Evolutionary conservation across 2,888 invertebrate genomes (phyloP).

Genomic region (Cylindroiulus punctatus): DNA sequence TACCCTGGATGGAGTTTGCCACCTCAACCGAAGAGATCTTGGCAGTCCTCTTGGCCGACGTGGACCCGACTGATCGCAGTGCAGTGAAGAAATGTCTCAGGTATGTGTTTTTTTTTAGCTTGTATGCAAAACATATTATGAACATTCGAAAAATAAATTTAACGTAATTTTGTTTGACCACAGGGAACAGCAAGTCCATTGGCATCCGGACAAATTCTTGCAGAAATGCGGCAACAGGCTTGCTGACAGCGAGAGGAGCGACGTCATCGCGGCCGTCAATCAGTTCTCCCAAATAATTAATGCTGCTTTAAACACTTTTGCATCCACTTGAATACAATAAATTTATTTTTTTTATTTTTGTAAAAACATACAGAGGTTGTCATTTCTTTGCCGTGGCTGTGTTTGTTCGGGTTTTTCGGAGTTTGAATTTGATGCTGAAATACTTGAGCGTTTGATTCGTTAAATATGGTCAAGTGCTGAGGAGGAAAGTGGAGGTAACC

Average conservation of each 20-base stretch:
- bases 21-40: constrained; percentile 30
- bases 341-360: constrained; percentile 6
- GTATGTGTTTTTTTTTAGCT: constrained; percentile 1
- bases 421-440: too few relatives aligned
- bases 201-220: constrained; percentile 54
- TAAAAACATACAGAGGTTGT: not conserved
- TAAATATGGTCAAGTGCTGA: too few relatives aligned
- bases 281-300: constrained; percentile 53
- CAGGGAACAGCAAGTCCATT: constrained; percentile 53
- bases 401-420: too few relatives aligned
- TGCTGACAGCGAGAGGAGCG: not conserved
- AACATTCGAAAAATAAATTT: too few relatives aligned
- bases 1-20: constrained; percentile 7
- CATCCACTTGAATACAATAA: not conserved
- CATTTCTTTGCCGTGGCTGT: not conserved
- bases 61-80: constrained; percentile 36
- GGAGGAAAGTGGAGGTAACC: too few relatives aligned
- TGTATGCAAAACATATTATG: too few relatives aligned
- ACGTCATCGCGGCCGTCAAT: constrained; percentile 50
- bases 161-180: constrained; percentile 39
- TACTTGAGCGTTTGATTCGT: too few relatives aligned
- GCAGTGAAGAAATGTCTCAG: constrained; percentile 49
- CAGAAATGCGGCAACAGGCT: constrained; percentile 45
- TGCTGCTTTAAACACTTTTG: constrained; percentile 46
- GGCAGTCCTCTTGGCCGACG: constrained; percentile 44